Conservation (phyloP, 2,888 invertebrate species). For the Malthinus flaveolus region DNA sequence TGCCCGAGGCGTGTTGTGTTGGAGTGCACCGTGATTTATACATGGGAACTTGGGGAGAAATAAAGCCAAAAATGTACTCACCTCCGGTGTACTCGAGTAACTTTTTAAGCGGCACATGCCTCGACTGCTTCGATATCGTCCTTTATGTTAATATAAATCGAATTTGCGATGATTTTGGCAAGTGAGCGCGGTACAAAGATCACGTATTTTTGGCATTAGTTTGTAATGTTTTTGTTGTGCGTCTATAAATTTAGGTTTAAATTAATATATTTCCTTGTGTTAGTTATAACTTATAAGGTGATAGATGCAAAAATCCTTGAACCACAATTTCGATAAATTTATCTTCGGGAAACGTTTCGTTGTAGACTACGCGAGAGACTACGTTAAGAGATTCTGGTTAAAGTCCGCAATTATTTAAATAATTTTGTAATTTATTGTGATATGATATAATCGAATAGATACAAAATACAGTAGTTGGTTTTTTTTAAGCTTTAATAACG, state of each 20-base stretch:
- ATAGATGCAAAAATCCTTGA: neutral
- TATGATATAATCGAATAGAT: no score
- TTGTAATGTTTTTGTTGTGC: neutral
- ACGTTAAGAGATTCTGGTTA: no score
- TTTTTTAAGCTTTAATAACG: no score
- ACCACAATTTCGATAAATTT: neutral
- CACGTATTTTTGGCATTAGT: constrained; percentile 14
- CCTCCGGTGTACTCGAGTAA: no score
- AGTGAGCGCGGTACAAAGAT: constrained; percentile 8
- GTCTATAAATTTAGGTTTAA: constrained; percentile 3
- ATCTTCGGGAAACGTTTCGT: no score
- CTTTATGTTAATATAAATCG: constrained; percentile 7
- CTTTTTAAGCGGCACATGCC: neutral
- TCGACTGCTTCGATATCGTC: neutral
- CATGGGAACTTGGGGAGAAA: no score
- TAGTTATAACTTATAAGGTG: neutral
- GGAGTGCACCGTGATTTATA: constrained; percentile 12
- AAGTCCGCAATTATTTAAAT: no score
- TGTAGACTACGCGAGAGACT: no score
- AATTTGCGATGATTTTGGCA: constrained; percentile 15
- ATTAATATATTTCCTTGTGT: constrained; percentile 4
- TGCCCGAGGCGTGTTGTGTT: constrained; percentile 34
- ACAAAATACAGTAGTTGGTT: no score
- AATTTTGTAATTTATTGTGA: no score
- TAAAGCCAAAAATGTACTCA: no score